Percentiles rank a stretch among this genome's conserved stretches.
phyloP scores from a whole-genome alignment of 2,888 invertebrate species.

The Nephrotoma flavescens region DNA sequence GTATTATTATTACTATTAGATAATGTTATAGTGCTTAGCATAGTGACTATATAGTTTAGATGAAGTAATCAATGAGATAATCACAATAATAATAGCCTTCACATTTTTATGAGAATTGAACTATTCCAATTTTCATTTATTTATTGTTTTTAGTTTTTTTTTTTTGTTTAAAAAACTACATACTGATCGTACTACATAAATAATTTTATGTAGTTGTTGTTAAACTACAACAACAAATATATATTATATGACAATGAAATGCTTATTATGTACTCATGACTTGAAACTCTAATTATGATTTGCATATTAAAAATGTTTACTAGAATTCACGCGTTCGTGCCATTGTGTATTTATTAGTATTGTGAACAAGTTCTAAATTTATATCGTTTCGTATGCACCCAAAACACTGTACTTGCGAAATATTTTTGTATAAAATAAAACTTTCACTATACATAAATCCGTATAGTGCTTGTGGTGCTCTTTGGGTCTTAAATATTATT shows the following conservation, averaged over 20 bases:
- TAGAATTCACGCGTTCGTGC: neutral
- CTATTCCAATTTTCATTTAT: neutral
- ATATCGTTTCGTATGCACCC: neutral
- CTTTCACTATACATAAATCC: neutral
- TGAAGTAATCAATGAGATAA: neutral
- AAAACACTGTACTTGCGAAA: neutral
- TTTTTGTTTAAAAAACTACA: neutral
- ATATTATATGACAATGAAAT: neutral
- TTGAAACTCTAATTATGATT: neutral
- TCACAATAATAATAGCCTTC: neutral
- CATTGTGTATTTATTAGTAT: neutral
- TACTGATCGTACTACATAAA: neutral
- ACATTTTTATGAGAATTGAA: neutral
- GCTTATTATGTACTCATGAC: neutral
- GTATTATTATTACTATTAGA: neutral
- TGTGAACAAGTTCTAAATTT: neutral
- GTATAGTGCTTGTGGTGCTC: neutral
- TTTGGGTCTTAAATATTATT: neutral
- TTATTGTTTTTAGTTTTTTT: neutral
- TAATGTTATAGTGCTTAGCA: neutral
- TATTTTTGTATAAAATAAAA: neutral
- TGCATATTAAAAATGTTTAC: neutral
- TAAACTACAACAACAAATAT: neutral
- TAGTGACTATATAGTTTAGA: neutral
- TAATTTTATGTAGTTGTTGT: neutral